A percentile compares a stretch with the other conserved stretches of the same genome.
Conservation (phyloP, 2,888 invertebrate species). For the Coremacera marginata region DNA sequence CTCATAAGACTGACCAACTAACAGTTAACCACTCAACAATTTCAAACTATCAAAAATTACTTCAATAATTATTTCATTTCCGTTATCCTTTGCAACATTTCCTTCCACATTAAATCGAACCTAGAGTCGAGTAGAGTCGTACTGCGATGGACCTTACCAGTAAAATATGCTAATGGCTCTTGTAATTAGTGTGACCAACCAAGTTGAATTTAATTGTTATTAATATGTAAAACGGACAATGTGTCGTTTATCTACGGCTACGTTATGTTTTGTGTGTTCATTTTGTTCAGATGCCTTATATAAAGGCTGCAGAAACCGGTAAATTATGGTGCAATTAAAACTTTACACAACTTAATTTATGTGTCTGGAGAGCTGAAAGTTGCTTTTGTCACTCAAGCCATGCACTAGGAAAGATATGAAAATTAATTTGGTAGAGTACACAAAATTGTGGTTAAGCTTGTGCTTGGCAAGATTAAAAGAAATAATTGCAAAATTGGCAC, state of each 20-base stretch:
- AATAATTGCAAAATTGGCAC: too few relatives aligned
- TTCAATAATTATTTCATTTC: neutral
- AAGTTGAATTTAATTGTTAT: constrained; percentile 24
- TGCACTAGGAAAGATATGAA: too few relatives aligned
- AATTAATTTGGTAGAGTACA: too few relatives aligned
- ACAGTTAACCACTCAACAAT: neutral
- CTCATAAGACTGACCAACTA: neutral
- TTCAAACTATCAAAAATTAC: neutral
- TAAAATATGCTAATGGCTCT: constrained; percentile 19
- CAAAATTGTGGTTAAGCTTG: too few relatives aligned
- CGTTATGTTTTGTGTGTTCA: neutral
- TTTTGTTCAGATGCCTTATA: neutral
- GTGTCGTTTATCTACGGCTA: neutral
- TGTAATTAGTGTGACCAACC: constrained; percentile 17
- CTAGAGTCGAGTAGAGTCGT: neutral
- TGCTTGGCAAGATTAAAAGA: too few relatives aligned
- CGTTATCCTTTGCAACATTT: constrained; percentile 16
- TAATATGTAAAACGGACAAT: neutral
- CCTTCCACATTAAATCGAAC: neutral
- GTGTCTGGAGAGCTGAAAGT: neutral
- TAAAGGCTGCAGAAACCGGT: neutral
- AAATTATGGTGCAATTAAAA: neutral
- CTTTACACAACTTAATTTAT: neutral
- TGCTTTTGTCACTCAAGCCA: neutral
- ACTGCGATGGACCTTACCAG: neutral